Evolutionary conservation across 2,113 vertebrate genomes (phyloP), one percentile per base, ranked within the genome.

Genomic region (Meriones unguiculatus): DNA sequence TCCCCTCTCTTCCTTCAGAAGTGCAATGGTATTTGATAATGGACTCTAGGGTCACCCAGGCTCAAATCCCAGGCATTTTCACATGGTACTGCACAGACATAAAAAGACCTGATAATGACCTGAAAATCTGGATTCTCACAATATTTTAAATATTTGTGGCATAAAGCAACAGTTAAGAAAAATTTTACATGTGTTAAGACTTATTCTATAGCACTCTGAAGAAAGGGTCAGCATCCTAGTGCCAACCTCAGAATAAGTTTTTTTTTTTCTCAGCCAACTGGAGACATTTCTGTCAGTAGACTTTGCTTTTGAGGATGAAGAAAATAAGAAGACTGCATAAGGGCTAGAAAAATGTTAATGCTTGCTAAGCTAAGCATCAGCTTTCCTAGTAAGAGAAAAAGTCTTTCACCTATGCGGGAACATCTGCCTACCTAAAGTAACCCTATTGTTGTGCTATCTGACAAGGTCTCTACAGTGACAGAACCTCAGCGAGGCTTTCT

Each of bases 351-450:
- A 82, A 62, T 46, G 80, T 92, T 90, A 82, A 90, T 65, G 12
- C 50, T 86, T 24, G 93, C 25, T 75, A 3, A 57, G 93, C 25
- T 75, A 3, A 57, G 57, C 11, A 57, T 70, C 59, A 93, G 30
- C 72, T 94, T 95, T 73, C 54, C 75, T 92, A 93, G 67, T 54
- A 87, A 87, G 32, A 75, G 50, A 73, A 89, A 93, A 54, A n/a
- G 5, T 1, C 38, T 87, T 82, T 76, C 30, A 70, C 82, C 81
- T 65, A 90, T 30, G 65, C 22, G 67, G 8, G 62, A 54, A 78
- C 76, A 77, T 94, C 86, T 64, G 62, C 52, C 70, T 80, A 67
- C 32, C 57, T 69, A 90, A 90, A 65, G 90, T 28, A 76, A 82
- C 94, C 41, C 67, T 76, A n/a, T 65, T 8, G 28, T 25, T 77